Base-by-base conservation (phyloP, 2,888 invertebrate species). In the Dynastes tityus region DNA sequence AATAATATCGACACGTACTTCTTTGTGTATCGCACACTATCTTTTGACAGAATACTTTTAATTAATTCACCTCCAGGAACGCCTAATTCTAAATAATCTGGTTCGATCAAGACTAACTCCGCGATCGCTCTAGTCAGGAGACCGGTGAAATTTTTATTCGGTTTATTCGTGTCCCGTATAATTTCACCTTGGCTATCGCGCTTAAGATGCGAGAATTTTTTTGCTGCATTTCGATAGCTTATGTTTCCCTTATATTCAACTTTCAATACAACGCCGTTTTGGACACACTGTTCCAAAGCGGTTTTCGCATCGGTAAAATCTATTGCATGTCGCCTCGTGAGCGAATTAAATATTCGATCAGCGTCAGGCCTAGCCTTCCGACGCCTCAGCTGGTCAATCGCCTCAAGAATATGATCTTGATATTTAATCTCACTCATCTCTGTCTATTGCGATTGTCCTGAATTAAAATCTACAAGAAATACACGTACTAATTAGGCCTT, bases 211-310 rank as follows among this genome's bases (percentile, higher is more conserved):
- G 87, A 87, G 82, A 85, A 87, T 83, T 89, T 89, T 90, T 93
- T 95, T 73, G 94, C 93, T 68, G 95, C 94, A 90, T 95, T 95
- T 84, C 96, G 91, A 87, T 96, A 96, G 89, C 95, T 95, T 83
- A 94, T 94, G 89, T 93, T 95, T 85, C 96, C 96, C 89, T 96
- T 96, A 88, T 96, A 96, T 86, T 95, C 95, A 45, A 96, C 96
- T 91, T 95, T 95, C 82, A 94, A 92, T 77, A 96, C 94, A 84
- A 93, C 92, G 86, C 94, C 94, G 80, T 92, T 92, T 83, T 94
- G 94, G 13, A 95, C 92, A 84, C 96, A 92, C 87, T 92, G 91
- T 87, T 94, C 94, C 53, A 96, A 90, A 88, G 94, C 94, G 80
- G 92, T 90, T 86, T 92, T 93, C 22, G 94, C 93, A 82, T 94